These are phyloP conservation scores for Melinopterus prodromus DNA, from an alignment of 2,888 invertebrate genomes.

Conservation along the genomic window DNA sequence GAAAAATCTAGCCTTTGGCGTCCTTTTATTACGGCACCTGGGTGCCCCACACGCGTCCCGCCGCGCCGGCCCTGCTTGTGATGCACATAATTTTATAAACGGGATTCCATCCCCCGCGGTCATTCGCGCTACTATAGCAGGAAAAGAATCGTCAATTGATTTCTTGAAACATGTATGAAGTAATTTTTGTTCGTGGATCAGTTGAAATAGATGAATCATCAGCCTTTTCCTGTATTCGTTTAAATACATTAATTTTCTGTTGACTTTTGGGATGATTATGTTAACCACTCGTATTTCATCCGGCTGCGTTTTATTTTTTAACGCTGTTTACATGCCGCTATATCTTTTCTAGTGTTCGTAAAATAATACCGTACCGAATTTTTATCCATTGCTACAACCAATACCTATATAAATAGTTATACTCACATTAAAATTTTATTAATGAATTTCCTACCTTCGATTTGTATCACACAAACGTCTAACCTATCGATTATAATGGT, in stretches of 20 bases:
- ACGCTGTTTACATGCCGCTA: conserved; percentile 7
- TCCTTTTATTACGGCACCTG: no score
- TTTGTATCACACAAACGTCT: conserved; percentile 6
- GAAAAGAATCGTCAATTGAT: conserved; percentile 15
- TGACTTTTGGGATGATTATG: conserved; percentile 11
- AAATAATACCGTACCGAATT: conserved; percentile 13
- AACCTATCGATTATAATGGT: no score
- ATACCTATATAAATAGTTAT: conserved; percentile 9
- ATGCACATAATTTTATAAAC: conserved; percentile 15
- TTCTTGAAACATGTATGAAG: conserved; percentile 16
- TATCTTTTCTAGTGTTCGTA: conserved; percentile 11
- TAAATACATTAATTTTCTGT: background rate
- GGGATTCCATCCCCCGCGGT: conserved; percentile 13
- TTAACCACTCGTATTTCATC: conserved; percentile 5
- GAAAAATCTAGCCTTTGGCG: no score
- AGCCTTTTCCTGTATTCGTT: conserved; percentile 9
- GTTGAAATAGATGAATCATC: conserved; percentile 7
- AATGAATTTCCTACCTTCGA: conserved; percentile 14
- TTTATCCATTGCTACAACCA: conserved; percentile 8
- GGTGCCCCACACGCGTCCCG: no score
- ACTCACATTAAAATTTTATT: conserved; percentile 8
- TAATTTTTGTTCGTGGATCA: conserved; percentile 5
- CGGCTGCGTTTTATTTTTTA: background rate
- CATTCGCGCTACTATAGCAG: conserved; percentile 15
- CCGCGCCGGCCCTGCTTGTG: no score